Percentiles rank a stretch among this genome's conserved stretches.
Evolutionary conservation across 2,888 invertebrate genomes (phyloP).

Genomic region (Pelosia muscerda): DNA sequence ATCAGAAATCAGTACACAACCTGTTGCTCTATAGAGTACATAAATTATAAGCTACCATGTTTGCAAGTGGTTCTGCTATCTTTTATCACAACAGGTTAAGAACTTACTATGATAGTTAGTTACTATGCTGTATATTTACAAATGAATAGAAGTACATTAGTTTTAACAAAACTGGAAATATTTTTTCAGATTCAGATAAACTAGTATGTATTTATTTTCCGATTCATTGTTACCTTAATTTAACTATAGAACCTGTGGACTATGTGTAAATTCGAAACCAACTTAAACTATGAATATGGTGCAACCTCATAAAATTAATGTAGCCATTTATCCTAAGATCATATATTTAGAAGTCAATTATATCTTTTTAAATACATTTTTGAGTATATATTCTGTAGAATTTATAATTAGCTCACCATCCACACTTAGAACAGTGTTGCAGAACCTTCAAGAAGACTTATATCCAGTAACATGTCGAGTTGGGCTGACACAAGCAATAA

Average conservation of each 20-base stretch:
- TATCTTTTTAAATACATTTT: background rate
- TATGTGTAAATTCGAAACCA: background rate
- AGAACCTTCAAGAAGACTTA: slow-evolving; percentile 23
- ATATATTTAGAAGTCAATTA: background rate
- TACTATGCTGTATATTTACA: background rate
- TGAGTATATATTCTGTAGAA: slow-evolving; percentile 7
- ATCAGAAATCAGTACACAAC: background rate
- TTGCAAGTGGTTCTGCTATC: too few relatives aligned
- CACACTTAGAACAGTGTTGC: slow-evolving; percentile 17
- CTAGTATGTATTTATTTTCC: background rate
- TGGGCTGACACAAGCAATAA: slow-evolving; percentile 24
- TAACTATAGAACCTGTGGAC: background rate
- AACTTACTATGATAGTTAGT: too few relatives aligned
- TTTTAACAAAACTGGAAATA: too few relatives aligned
- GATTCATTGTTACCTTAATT: background rate
- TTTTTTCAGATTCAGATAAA: too few relatives aligned
- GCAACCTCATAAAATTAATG: too few relatives aligned
- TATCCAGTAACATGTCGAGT: slow-evolving; percentile 24
- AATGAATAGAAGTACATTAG: background rate
- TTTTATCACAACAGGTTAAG: too few relatives aligned
- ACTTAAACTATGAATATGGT: background rate
- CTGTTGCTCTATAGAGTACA: too few relatives aligned
- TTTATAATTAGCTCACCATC: slow-evolving; percentile 22
- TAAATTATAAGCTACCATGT: background rate
- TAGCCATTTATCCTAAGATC: background rate